Conservation (phyloP, 2,888 invertebrate species). For the Drosophila hamatofila region DNA sequence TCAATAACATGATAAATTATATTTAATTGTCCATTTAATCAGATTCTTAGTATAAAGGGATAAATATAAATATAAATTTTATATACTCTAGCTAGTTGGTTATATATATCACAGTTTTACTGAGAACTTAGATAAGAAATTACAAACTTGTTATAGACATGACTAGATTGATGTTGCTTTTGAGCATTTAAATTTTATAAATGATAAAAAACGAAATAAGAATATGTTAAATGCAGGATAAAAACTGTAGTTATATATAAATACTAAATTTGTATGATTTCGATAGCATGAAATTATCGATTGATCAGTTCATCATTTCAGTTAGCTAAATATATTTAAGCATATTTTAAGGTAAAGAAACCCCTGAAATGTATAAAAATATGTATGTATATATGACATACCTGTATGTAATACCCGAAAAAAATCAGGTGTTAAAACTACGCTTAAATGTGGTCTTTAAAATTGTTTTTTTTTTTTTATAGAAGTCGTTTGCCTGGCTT, state of each 20-base stretch:
- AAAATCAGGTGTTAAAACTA: constrained; percentile 5
- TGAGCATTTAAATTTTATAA: not conserved
- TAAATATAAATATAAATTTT: not conserved
- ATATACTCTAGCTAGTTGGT: not conserved
- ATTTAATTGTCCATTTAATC: constrained; percentile 1
- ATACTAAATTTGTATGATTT: not conserved
- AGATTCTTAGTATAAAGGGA: not conserved
- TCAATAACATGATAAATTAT: constrained; percentile 5
- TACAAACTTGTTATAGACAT: not conserved
- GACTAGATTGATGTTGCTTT: not conserved
- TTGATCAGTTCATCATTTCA: not conserved
- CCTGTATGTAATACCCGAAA: not conserved
- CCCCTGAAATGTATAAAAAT: not conserved
- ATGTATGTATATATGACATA: not conserved
- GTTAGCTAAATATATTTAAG: not conserved
- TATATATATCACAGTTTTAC: not conserved
- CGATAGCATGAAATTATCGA: not conserved
- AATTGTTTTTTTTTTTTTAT: not conserved
- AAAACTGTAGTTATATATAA: not conserved
- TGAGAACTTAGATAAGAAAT: not conserved
- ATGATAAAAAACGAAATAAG: not conserved
- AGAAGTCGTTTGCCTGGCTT: constrained; percentile 9
- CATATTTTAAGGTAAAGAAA: constrained; percentile 8
- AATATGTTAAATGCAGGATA: not conserved
- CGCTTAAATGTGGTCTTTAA: constrained; percentile 1